phyloP scores from a whole-genome alignment of 1,140 invertebrate species.

The Parapsyche elsis region DNA sequence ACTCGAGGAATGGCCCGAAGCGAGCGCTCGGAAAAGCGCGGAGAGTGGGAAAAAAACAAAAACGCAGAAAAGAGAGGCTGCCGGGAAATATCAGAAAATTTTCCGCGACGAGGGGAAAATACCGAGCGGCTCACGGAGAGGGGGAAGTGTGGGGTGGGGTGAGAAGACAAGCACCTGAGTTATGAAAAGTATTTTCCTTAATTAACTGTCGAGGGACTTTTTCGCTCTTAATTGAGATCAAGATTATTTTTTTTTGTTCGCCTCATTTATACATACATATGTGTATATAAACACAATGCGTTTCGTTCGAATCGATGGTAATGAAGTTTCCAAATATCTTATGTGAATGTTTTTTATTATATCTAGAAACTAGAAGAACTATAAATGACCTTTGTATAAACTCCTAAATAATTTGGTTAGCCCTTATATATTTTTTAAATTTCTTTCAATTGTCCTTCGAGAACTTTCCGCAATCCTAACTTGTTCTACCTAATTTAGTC shows the following conservation, averaged over 20 bases:
- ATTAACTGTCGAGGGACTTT: conserved; percentile 35
- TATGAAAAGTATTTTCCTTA: conserved; percentile 45
- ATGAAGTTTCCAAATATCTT: too few relatives aligned
- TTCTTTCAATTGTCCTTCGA: too few relatives aligned
- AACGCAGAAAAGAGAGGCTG: not conserved
- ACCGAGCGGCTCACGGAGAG: not conserved
- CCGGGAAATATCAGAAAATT: not conserved
- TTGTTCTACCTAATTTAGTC: too few relatives aligned
- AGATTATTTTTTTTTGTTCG: not conserved
- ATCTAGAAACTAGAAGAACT: too few relatives aligned
- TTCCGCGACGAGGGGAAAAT: not conserved
- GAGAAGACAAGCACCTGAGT: conserved; percentile 42
- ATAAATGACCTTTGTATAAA: too few relatives aligned
- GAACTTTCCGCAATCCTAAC: too few relatives aligned
- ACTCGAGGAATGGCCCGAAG: not conserved
- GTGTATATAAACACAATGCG: too few relatives aligned
- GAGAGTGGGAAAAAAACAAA: not conserved
- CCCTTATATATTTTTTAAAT: too few relatives aligned
- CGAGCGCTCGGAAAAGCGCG: not conserved
- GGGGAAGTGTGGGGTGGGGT: not conserved
- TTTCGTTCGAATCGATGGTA: too few relatives aligned
- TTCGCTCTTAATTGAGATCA: conserved; percentile 20
- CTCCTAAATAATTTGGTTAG: too few relatives aligned
- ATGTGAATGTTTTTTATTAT: too few relatives aligned
- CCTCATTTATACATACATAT: too few relatives aligned